Percentiles rank a stretch among this genome's conserved stretches.
Evolutionary conservation across 2,797 vertebrate genomes (phyloP).

Genomic region (Limosa lapponica): DNA sequence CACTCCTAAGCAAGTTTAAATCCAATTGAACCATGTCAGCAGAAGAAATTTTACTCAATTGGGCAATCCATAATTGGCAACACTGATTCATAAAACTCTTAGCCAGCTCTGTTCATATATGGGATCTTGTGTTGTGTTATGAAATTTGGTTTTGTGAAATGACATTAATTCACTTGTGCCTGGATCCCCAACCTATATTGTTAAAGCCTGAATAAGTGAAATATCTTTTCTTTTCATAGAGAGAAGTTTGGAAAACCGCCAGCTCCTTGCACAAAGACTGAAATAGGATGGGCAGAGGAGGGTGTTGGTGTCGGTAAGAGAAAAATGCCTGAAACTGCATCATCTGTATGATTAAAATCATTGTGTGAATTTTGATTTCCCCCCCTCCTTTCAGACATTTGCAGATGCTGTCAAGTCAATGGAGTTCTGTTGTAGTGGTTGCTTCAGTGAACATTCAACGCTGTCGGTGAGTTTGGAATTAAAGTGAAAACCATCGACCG

Average conservation of each 20-base stretch:
- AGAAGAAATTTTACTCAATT: background rate
- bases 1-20: background rate
- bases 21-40: background rate
- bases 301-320: constrained; percentile 15
- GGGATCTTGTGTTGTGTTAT: background rate
- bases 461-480: constrained; percentile 99
- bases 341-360: background rate
- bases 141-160: background rate
- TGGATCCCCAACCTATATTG: background rate
- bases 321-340: constrained; percentile 18
- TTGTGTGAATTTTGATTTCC: background rate
- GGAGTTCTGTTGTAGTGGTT: constrained; percentile 75
- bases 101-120: background rate
- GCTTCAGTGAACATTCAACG: constrained; percentile 99
- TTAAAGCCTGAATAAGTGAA: background rate
- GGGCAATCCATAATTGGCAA: background rate
- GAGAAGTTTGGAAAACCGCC: background rate
- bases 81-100: background rate
- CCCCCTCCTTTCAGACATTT: constrained; percentile 31
- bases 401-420: constrained; percentile 44
- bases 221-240: constrained; percentile 25
- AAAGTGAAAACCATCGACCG: constrained; percentile 99
- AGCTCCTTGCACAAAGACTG: background rate
- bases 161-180: background rate
- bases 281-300: background rate